Conservation (phyloP, 2,113 vertebrate genomes). For the Physeter macrocephalus region DNA sequence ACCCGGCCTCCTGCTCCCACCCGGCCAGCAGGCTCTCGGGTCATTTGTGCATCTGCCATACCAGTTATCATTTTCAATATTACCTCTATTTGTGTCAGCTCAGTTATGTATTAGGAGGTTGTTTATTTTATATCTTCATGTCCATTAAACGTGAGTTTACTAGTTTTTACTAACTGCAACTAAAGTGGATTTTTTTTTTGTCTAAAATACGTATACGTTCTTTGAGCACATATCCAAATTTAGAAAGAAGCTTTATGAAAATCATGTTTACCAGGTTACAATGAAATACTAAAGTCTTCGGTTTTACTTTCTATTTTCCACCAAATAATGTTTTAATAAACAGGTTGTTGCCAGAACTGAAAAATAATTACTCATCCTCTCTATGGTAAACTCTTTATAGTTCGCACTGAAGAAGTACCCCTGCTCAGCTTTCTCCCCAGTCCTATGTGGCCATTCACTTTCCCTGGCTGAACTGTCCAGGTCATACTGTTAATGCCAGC, state of each 20-base stretch:
- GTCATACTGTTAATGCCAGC: not conserved
- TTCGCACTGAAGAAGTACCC: not conserved
- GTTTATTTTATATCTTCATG: not conserved
- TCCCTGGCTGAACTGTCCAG: not conserved
- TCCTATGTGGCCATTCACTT: fast-evolving
- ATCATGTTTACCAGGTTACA: not conserved
- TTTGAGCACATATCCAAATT: not conserved
- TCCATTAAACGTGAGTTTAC: not conserved
- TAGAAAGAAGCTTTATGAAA: not conserved
- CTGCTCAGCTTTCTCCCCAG: not conserved
- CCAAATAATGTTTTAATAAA: not conserved
- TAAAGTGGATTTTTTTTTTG: not conserved
- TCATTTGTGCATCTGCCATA: not conserved
- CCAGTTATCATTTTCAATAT: not conserved
- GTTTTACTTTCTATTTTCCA: not conserved
- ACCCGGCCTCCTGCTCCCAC: not conserved
- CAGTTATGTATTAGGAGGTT: not conserved
- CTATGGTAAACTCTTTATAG: not conserved
- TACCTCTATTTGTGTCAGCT: not conserved
- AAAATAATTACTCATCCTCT: not conserved
- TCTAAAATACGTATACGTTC: not conserved
- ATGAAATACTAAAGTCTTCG: not conserved
- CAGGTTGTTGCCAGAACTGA: not conserved
- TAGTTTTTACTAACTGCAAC: not conserved
- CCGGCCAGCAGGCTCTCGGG: not conserved